Conservation (phyloP, 1,140 invertebrate species). For the Cardiocondyla obscurior region DNA sequence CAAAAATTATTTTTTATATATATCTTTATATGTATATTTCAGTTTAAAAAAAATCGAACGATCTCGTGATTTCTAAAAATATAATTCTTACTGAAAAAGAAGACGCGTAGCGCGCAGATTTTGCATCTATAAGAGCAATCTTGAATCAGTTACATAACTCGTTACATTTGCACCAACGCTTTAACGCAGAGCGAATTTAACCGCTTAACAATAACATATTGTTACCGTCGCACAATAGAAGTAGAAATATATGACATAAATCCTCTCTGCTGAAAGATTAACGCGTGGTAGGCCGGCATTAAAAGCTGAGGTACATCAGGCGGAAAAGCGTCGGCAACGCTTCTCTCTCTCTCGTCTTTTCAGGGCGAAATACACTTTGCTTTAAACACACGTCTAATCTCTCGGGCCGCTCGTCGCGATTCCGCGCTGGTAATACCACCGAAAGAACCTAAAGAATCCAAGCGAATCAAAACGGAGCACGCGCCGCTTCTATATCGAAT, state of each 20-base stretch:
- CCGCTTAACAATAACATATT: not conserved
- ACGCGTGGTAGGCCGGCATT: not conserved
- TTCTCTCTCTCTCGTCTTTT: not conserved
- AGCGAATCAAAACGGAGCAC: conserved; percentile 37
- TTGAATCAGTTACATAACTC: not conserved
- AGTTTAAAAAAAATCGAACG: not conserved
- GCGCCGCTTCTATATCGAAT: conserved; percentile 53
- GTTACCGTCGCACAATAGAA: not conserved
- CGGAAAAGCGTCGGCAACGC: not conserved
- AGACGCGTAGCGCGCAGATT: not conserved
- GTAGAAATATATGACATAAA: not conserved
- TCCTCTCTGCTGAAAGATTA: not conserved
- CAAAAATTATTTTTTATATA: too few species aligned
- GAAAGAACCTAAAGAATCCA: conserved; percentile 35
- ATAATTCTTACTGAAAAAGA: not conserved
- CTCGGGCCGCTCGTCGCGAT: not conserved
- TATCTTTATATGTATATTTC: not conserved
- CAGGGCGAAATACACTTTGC: not conserved
- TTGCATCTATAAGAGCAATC: not conserved
- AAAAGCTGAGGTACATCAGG: not conserved
- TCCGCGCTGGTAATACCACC: not conserved
- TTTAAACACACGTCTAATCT: conserved; percentile 30
- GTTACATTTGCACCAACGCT: not conserved
- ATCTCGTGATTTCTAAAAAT: not conserved
- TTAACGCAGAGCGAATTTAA: not conserved